Conservation (phyloP, 2,888 invertebrate genomes). For the Drosophila lutescens region DNA sequence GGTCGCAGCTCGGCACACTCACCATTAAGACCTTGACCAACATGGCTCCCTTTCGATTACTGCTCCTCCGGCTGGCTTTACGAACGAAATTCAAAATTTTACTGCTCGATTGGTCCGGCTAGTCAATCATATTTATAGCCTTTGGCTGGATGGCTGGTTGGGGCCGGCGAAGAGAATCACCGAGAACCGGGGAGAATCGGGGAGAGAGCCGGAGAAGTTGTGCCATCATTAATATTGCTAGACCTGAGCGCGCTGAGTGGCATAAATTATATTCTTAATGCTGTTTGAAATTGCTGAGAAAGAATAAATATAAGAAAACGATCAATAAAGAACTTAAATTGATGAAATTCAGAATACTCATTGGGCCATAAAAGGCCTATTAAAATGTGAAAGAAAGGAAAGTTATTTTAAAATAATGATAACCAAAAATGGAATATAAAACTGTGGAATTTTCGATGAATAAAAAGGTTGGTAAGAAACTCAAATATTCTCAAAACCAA, state of each 20-base stretch:
- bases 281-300: conserved; percentile 59
- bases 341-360: conserved; percentile 30
- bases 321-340: conserved; percentile 3
- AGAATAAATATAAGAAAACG: conserved; percentile 24
- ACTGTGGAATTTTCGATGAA: background rate
- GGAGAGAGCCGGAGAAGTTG: conserved; percentile 50
- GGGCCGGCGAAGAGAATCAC: conserved; percentile 19
- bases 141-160: conserved; percentile 49
- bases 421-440: background rate
- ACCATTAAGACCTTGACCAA: conserved; percentile 64
- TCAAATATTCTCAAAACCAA: no score
- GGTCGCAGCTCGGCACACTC: conserved; percentile 33
- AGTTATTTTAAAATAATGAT: conserved; percentile 11
- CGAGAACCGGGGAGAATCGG: conserved; percentile 9
- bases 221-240: conserved; percentile 65
- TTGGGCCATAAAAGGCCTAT: conserved; percentile 16
- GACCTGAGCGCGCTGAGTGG: conserved; percentile 59
- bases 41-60: conserved; percentile 43
- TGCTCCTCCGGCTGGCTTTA: conserved; percentile 19
- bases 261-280: conserved; percentile 76
- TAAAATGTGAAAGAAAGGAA: conserved; percentile 11
- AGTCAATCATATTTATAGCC: conserved; percentile 80
- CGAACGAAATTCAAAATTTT: conserved; percentile 51
- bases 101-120: conserved; percentile 60
- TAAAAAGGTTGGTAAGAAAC: no score